Conservation (phyloP, 2,113 vertebrate genomes). For the Ailuropoda melanoleuca region DNA sequence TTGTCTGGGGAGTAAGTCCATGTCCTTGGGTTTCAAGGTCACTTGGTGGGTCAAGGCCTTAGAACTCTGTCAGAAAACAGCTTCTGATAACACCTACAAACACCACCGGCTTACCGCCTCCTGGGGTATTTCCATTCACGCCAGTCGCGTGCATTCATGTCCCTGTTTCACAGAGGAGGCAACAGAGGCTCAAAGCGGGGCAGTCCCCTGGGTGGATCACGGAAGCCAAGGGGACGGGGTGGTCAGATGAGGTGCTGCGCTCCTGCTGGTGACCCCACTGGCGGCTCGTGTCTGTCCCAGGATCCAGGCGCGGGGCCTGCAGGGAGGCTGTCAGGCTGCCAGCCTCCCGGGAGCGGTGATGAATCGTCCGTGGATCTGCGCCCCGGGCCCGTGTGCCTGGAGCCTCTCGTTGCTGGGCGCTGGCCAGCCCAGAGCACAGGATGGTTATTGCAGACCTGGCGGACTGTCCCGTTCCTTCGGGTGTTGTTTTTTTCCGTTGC, state of each 20-base stretch:
- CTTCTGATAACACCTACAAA: neutral
- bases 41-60: neutral
- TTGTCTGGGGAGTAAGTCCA: rapidly evolving
- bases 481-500: slow-evolving; percentile 60
- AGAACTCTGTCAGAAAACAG: neutral
- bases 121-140: neutral
- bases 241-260: neutral
- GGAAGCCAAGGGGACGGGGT: neutral
- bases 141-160: rapidly evolving
- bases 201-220: neutral
- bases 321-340: slow-evolving; percentile 45
- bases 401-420: slow-evolving; percentile 48
- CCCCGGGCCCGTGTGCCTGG: neutral
- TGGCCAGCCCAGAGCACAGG: slow-evolving; percentile 25
- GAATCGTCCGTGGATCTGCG: neutral
- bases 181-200: neutral
- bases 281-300: neutral
- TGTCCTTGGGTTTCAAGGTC: neutral
- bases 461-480: slow-evolving; percentile 7
- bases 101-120: rapidly evolving
- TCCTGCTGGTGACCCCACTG: neutral
- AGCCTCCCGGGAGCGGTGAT: neutral
- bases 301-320: neutral
- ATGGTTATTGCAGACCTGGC: slow-evolving; percentile 8
- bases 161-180: neutral